A percentile compares a stretch with the other conserved stretches of the same genome.
Evolutionary conservation across 2,113 vertebrate genomes (phyloP).

Genomic region (Onychostoma macrolepis): DNA sequence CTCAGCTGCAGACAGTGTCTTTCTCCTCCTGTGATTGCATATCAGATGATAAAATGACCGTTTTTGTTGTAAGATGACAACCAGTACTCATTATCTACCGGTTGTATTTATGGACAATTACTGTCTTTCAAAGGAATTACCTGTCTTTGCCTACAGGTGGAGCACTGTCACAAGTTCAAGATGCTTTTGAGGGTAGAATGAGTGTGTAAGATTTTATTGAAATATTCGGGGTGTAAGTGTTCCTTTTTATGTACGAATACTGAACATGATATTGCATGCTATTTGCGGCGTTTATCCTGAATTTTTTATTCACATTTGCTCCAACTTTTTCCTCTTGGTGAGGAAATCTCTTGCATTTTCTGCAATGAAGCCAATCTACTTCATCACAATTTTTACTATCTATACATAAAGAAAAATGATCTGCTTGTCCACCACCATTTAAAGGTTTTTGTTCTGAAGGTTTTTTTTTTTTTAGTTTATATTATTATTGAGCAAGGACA

Average conservation of each 20-base stretch:
- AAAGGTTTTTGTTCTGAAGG: no score
- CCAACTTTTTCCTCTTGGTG: background rate
- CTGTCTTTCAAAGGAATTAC: constrained; percentile 14
- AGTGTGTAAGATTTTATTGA: background rate
- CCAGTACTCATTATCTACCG: background rate
- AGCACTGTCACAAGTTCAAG: constrained; percentile 31
- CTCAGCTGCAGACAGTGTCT: background rate
- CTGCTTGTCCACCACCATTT: no score
- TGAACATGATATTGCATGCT: background rate
- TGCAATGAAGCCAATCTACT: background rate
- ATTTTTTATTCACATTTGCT: background rate
- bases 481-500: background rate
- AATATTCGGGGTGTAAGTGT: background rate
- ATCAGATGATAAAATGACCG: background rate
- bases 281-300: background rate
- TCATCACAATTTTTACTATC: background rate
- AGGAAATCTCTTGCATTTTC: background rate
- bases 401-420: no score
- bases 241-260: background rate
- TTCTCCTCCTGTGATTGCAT: constrained; percentile 2
- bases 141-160: constrained; percentile 39
- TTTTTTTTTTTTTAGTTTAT: background rate
- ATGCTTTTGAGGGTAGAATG: background rate
- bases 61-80: constrained; percentile 3
- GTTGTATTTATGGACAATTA: background rate